Evolutionary conservation across 2,113 vertebrate genomes (phyloP).

Genomic region (Hassar affinis): DNA sequence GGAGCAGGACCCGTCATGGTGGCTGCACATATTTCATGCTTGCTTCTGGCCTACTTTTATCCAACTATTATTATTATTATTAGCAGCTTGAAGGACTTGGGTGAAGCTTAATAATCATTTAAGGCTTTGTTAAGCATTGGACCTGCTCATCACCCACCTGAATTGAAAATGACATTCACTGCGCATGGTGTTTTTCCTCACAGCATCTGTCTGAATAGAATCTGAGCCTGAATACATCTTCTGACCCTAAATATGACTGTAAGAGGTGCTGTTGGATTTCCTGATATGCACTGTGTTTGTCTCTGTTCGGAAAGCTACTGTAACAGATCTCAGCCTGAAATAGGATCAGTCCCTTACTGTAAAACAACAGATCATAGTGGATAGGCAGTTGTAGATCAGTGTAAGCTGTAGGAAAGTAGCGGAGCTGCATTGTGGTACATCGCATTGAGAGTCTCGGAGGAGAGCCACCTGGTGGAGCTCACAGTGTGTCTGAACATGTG

Average conservation of each 20-base stretch:
- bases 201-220: conserved; percentile 35
- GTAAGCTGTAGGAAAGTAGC: conserved; percentile 5
- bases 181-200: conserved; percentile 33
- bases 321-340: background rate
- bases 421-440: background rate
- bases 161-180: conserved; percentile 40
- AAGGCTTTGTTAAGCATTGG: conserved; percentile 61
- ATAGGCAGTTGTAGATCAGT: background rate
- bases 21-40: conserved; percentile 74
- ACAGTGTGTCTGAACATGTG: conserved; percentile 17
- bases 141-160: conserved; percentile 33
- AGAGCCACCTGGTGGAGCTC: background rate
- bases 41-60: conserved; percentile 64
- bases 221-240: conserved; percentile 47
- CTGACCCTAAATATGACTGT: background rate
- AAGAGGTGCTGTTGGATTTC: conserved; percentile 3
- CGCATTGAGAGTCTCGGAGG: background rate
- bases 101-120: conserved; percentile 59
- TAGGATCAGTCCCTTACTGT: background rate
- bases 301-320: background rate
- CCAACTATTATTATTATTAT: conserved; percentile 54
- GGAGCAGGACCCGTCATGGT: conserved; percentile 66
- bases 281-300: background rate
- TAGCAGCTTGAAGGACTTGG: conserved; percentile 58
- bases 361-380: background rate